These are phyloP conservation scores for Cyanoramphus novaezelandiae DNA, from an alignment of 2,113 vertebrate genomes.

Conservation along the genomic window DNA sequence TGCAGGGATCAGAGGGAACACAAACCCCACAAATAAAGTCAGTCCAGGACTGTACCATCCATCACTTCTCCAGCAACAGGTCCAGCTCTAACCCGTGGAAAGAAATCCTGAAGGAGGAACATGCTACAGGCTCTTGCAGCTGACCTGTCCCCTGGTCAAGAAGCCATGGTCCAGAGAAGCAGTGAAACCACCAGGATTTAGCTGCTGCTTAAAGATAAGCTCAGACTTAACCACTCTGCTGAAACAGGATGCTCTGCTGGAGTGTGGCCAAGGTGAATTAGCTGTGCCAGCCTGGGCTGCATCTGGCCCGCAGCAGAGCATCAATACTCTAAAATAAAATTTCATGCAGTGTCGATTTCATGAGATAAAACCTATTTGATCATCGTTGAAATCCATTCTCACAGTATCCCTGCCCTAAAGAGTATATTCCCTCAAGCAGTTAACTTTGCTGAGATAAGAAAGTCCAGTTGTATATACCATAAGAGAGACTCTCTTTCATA, in stretches of 20 bases:
- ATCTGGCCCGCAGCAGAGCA: background rate
- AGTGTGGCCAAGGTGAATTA: background rate
- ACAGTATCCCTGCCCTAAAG: background rate
- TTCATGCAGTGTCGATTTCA: background rate
- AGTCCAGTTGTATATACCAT: background rate
- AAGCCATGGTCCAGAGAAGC: background rate
- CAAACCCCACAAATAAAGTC: accelerated
- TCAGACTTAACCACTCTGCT: background rate
- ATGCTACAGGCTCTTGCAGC: background rate
- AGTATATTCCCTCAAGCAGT: background rate
- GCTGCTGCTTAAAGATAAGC: background rate
- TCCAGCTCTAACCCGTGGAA: background rate
- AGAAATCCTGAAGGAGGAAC: background rate
- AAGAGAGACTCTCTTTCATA: background rate
- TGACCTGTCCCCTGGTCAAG: background rate
- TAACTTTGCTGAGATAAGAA: constrained; percentile 24
- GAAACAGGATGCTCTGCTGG: constrained; percentile 55
- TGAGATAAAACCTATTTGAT: constrained; percentile 38
- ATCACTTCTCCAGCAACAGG: background rate
- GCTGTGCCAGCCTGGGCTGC: constrained; percentile 9
- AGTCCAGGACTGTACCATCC: background rate
- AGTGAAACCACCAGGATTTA: background rate
- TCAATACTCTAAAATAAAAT: constrained; percentile 2
- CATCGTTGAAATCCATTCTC: background rate
- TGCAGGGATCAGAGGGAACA: background rate